A percentile compares a stretch with the other conserved stretches of the same genome.
Conservation (phyloP, 2,888 invertebrate genomes). For the Matsumyia berberina region DNA sequence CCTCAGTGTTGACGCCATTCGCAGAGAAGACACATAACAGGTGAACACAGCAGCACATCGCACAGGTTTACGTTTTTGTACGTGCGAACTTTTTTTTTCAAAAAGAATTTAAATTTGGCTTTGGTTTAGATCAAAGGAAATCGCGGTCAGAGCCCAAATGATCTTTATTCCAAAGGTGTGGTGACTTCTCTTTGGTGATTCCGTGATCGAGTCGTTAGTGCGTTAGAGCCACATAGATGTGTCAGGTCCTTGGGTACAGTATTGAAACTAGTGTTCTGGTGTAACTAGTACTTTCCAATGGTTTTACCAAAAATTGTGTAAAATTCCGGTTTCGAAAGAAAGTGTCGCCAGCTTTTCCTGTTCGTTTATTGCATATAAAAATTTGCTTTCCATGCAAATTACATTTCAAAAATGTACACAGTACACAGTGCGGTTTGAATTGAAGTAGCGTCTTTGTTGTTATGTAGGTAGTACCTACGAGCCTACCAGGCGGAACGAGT, state of each 20-base stretch:
- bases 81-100: conserved; percentile 43
- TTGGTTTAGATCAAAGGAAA: conserved; percentile 8
- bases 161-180: conserved; percentile 35
- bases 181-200: background rate
- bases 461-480: conserved; percentile 29
- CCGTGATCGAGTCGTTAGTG: background rate
- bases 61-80: conserved; percentile 36
- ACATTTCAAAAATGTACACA: conserved; percentile 34
- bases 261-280: background rate
- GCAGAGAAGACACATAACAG: conserved; percentile 63
- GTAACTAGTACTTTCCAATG: conserved; percentile 8
- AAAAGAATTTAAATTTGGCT: conserved; percentile 22
- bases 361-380: conserved; percentile 54
- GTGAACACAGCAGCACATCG: conserved; percentile 53
- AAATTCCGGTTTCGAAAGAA: conserved; percentile 67
- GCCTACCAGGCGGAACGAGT: conserved; percentile 50
- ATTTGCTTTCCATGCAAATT: conserved; percentile 66
- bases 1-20: conserved; percentile 64
- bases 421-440: conserved; percentile 41
- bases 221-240: background rate
- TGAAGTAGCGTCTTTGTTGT: conserved; percentile 49
- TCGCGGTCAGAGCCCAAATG: conserved; percentile 10
- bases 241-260: background rate
- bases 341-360: conserved; percentile 68
- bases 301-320: conserved; percentile 6